Evolutionary conservation across 1,140 invertebrate genomes (phyloP), one percentile per base, ranked within the genome.

Genomic region (Pteromalus puparum): DNA sequence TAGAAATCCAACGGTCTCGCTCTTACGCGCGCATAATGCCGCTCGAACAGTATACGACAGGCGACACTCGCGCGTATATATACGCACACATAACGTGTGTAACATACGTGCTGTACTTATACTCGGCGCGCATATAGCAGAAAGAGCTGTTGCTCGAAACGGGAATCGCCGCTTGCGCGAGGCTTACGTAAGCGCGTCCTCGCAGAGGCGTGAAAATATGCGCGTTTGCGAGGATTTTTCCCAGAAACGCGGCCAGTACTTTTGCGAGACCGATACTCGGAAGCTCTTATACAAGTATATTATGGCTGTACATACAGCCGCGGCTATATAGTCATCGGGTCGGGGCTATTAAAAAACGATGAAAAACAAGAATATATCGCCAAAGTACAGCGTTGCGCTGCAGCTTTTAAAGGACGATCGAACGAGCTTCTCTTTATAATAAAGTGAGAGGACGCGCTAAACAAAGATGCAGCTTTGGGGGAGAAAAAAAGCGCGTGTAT

Each of bases 121-220:
- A 46, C 48, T 30, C 48, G 21, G 21, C 12, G 30, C 7, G 9
- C n/a, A 10, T 21, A 30, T 67, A 53, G 12, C 13, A 53, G 48
- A 53, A 53, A 2, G 48, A 30, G 65, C 24, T 78, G 26, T 12
- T 18, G 53, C 53, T 61, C 2, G 18, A 68, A 70, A 53, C 65
- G 73, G 53, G 81, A 65, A 65, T 75, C 68, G 38, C n/a, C 28
- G 61, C n/a, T n/a, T n/a, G n/a, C 38, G 21, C 46, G 46, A 24
- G 38, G 68, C 77, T 78, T 72, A 42, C 81, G 30, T 61, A 82
- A 74, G 48, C 24, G 48, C 24, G 30, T 28, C 26, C 67, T 10
- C 53, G 28, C n/a, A 26, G 13, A 83, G 48, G 65, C 74, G 76
- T 70, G 75, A 76, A 85, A 82, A 83, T 78, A 73, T 77, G 73